Evolutionary conservation across 2,888 invertebrate species (phyloP).

Genomic region (Phragmatobia fuliginosa): DNA sequence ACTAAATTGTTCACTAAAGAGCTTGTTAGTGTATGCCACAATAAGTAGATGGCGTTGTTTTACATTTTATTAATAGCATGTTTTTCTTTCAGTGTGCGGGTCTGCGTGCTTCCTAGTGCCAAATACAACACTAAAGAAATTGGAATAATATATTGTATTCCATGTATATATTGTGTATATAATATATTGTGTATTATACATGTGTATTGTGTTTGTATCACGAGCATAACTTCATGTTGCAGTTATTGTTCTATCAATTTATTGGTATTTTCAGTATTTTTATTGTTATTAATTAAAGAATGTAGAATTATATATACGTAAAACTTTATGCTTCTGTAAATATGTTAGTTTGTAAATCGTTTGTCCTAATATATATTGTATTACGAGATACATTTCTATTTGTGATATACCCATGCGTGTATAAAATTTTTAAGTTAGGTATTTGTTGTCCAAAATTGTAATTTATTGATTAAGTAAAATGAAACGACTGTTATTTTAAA

Average conservation of each 20-base stretch:
- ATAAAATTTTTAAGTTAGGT: conserved; percentile 5
- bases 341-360: background rate
- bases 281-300: background rate
- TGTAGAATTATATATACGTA: background rate
- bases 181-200: background rate
- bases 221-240: background rate
- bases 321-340: background rate
- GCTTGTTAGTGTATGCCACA: background rate
- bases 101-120: conserved; percentile 73
- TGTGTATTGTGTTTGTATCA: background rate
- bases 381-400: too few relatives aligned
- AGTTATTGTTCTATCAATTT: background rate
- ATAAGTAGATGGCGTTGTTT: conserved; percentile 39
- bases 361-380: background rate
- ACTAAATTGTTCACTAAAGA: background rate
- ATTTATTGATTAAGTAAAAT: conserved; percentile 32
- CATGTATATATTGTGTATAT: background rate
- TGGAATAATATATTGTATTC: conserved; percentile 58
- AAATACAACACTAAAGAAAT: conserved; percentile 79
- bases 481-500: conserved; percentile 68
- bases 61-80: conserved; percentile 14
- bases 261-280: background rate
- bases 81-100: conserved; percentile 72
- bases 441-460: background rate
- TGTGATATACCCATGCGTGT: background rate